phyloP scores from a whole-genome alignment of 2,888 invertebrate species.

The Apamea anceps region DNA sequence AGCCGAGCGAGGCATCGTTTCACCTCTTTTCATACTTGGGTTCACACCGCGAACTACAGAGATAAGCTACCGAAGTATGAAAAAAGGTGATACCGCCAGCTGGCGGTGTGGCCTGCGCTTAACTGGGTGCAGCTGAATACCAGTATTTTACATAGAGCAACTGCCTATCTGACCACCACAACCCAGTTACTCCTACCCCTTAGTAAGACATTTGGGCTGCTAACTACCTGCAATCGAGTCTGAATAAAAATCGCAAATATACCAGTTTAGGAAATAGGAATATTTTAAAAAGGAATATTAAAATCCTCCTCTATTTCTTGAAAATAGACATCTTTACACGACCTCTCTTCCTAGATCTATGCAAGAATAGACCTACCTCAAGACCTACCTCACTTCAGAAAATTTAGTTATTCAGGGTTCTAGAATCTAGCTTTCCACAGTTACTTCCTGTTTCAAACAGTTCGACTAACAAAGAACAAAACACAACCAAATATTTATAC shows the following conservation, averaged over 20 bases:
- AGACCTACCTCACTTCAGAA: neutral
- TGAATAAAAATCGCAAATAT: neutral
- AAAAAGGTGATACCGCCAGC: no score
- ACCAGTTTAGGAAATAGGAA: neutral
- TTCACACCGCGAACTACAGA: no score
- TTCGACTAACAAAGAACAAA: neutral
- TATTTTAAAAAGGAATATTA: neutral
- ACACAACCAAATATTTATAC: neutral
- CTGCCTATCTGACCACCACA: neutral
- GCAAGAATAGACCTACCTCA: neutral
- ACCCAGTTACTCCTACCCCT: neutral
- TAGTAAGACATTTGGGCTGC: neutral
- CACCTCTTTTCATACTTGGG: no score
- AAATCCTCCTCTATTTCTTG: neutral
- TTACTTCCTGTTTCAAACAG: neutral
- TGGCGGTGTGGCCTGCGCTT: no score
- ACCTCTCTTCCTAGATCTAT: neutral
- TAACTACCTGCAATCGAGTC: neutral
- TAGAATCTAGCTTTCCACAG: neutral
- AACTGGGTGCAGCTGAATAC: neutral
- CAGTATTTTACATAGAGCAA: no score
- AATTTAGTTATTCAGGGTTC: neutral
- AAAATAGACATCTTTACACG: neutral
- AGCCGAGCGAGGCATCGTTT: no score
- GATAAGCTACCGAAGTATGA: no score